Conservation (phyloP, 1,140 invertebrate species). For the Pogonus chalceus region DNA sequence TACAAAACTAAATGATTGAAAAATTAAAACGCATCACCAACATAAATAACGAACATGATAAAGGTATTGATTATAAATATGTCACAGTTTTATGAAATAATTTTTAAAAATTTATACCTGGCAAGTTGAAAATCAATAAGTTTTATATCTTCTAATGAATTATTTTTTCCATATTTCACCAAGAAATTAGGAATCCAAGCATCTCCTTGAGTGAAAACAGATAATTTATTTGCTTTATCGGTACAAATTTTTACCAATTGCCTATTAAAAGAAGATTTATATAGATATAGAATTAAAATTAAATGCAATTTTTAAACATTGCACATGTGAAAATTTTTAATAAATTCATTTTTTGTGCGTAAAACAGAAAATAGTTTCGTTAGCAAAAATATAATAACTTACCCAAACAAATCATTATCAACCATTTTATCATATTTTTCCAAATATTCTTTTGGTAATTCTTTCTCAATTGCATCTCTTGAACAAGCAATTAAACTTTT, state of each 20-base stretch:
- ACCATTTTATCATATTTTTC: constrained; percentile 44
- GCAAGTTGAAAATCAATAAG: constrained; percentile 62
- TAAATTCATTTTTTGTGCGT: too few species aligned
- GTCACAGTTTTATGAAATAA: too few species aligned
- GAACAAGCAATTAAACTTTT: constrained; percentile 41
- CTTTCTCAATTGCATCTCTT: constrained; percentile 50
- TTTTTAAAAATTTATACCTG: constrained; percentile 38
- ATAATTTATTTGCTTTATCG: constrained; percentile 29
- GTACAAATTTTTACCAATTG: constrained; percentile 22
- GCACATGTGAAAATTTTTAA: too few species aligned
- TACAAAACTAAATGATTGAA: too few species aligned
- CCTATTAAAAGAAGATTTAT: background rate
- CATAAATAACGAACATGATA: too few species aligned
- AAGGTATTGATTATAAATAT: too few species aligned
- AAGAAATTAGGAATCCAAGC: constrained; percentile 66
- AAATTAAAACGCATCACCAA: too few species aligned
- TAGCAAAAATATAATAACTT: too few species aligned
- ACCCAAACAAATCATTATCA: constrained; percentile 37
- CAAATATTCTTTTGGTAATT: constrained; percentile 48
- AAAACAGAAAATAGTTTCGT: too few species aligned
- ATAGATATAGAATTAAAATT: too few species aligned
- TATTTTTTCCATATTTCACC: constrained; percentile 36
- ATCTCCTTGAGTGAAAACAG: constrained; percentile 58
- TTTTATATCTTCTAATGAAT: constrained; percentile 38
- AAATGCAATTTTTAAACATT: too few species aligned